Conservation (phyloP, 1,140 invertebrate genomes). For the Gryllus bimaculatus region DNA sequence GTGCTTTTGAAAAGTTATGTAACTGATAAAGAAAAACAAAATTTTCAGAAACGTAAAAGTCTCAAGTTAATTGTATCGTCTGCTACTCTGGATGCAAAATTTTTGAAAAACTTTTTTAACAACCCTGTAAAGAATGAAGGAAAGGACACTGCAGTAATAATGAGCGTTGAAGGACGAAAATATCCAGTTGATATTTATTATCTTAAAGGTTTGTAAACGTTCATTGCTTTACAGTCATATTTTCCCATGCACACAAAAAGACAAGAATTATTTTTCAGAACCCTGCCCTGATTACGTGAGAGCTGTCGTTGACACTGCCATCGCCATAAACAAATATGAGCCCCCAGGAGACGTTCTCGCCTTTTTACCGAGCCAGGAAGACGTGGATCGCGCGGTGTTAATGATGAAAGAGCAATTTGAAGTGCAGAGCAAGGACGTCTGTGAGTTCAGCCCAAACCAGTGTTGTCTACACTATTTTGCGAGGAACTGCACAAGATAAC, state of each 20-base stretch:
- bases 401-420: slow-evolving; percentile 52
- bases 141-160: slow-evolving; percentile 66
- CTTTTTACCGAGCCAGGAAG: slow-evolving; percentile 92
- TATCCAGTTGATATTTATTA: slow-evolving; percentile 87
- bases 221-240: neutral
- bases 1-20: neutral
- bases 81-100: slow-evolving; percentile 88
- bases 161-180: slow-evolving; percentile 80
- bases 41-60: slow-evolving; percentile 66
- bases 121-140: slow-evolving; percentile 41
- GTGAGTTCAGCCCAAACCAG: too few species aligned
- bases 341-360: slow-evolving; percentile 79
- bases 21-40: too few species aligned
- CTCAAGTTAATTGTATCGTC: slow-evolving; percentile 82
- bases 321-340: slow-evolving; percentile 83
- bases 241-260: neutral
- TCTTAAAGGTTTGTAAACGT: slow-evolving; percentile 46
- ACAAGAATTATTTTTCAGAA: slow-evolving; percentile 40
- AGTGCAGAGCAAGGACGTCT: neutral
- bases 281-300: slow-evolving; percentile 87
- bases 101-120: slow-evolving; percentile 83
- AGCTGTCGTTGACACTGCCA: slow-evolving; percentile 71
- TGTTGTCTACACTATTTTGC: too few species aligned
- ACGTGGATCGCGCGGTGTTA: slow-evolving; percentile 66
- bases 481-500: too few species aligned